phyloP scores from a whole-genome alignment of 2,113 vertebrate species.

The Deroptyus accipitrinus region DNA sequence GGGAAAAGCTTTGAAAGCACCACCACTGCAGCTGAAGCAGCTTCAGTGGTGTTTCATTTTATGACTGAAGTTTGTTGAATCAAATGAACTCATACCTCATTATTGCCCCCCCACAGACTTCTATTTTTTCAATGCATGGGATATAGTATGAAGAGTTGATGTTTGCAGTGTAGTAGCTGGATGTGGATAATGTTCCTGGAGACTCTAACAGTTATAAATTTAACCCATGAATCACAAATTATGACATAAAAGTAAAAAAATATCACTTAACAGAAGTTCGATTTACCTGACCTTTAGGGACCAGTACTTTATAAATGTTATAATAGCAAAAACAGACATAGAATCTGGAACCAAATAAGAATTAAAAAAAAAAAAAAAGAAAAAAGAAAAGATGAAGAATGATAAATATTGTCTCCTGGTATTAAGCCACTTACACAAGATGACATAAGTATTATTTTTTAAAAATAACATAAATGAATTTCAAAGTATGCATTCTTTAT shows the following conservation, averaged over 20 bases:
- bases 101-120: not conserved
- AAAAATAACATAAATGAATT: not conserved
- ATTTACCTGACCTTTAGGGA: not conserved
- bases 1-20: not conserved
- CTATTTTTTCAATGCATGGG: not conserved
- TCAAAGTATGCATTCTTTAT: not conserved
- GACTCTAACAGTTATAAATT: not conserved
- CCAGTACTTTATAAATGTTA: not conserved
- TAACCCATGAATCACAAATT: not conserved
- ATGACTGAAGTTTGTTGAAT: not conserved
- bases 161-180: not conserved
- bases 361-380: not conserved
- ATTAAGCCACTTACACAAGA: not conserved
- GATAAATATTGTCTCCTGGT: not conserved
- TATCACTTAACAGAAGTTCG: not conserved
- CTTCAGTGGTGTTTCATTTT: not conserved
- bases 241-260: not conserved
- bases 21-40: not conserved
- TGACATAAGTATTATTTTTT: not conserved
- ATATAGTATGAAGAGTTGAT: not conserved
- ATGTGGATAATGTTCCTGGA: not conserved
- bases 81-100: not conserved
- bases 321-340: not conserved
- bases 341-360: not conserved
- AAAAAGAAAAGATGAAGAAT: fast-evolving